Evolutionary conservation across 2,113 vertebrate genomes (phyloP), one percentile per base, ranked within the genome.

Genomic region (Arvicanthis niloticus): DNA sequence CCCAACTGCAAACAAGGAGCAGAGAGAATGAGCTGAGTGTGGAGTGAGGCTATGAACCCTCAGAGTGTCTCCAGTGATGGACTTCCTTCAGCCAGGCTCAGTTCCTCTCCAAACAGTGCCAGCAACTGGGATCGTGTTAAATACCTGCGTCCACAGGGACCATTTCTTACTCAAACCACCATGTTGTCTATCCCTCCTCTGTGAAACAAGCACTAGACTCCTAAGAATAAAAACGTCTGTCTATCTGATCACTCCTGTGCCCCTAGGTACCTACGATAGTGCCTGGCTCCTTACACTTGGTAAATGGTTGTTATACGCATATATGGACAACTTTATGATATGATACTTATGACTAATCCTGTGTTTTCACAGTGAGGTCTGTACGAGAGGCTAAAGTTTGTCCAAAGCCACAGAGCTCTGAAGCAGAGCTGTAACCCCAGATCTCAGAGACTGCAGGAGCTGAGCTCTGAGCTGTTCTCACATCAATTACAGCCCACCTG

Each of bases 401-500:
- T 29, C 53, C 26, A 76, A 91, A 68, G 11, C 51, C 40, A 58
- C 65, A 62, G 48, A 92, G 34, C 31, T 80, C 0, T 21, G 37
- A 91, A 88, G 22, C 29, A 89, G 68, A 93, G 53, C 19, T 40
- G n/a, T 4, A 3, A 45, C 45, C 82, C 21, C 40, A 89, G 21
- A 42, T 56, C 60, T 81, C 80, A 17, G 17, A 9, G 76, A 58
- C 13, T 73, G 16, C 29, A 17, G 13, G 31, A 75, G 42, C 56
- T 96, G 42, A 96, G 45, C 73, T 89, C 56, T 78, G 31, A 95
- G 67, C 62, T 48, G 51, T 3, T 87, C 62, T 65, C 60, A 17
- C 77, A 76, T 88, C 68, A 67, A 3, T 84, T 68, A 56, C 68
- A 94, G 51, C 60, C 65, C 3, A 81, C 58, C 67, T 60, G 58